Percentiles rank a stretch among this genome's conserved stretches.
phyloP scores from a whole-genome alignment of 2,113 vertebrate genomes.

The Hydrochoerus hydrochaeris region DNA sequence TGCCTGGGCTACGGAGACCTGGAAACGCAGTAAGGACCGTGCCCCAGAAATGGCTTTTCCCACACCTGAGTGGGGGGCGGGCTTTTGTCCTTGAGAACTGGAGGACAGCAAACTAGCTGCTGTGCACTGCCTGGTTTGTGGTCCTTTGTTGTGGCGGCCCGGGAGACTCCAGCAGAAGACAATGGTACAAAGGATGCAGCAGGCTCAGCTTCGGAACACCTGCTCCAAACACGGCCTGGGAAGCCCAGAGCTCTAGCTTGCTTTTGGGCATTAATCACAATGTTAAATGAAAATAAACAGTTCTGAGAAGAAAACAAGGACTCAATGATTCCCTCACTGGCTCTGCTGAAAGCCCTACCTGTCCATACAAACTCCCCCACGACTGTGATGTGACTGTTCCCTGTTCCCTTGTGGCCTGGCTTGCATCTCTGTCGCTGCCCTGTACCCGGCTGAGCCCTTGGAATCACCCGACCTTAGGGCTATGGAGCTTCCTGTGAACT shows the following conservation, averaged over 20 bases:
- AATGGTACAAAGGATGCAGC: background rate
- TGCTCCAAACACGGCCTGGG: background rate
- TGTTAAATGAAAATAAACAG: background rate
- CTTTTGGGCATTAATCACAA: background rate
- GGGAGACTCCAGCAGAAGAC: background rate
- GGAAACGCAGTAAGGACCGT: background rate
- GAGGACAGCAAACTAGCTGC: no score
- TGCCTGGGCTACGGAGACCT: background rate
- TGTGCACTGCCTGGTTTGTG: background rate
- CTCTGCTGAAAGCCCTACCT: background rate
- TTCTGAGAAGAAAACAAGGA: background rate
- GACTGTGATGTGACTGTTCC: fast-evolving
- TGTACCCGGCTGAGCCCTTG: background rate
- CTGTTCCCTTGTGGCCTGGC: fast-evolving
- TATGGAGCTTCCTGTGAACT: fast-evolving
- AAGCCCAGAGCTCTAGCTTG: background rate
- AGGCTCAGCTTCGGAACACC: background rate
- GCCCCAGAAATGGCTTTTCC: fast-evolving
- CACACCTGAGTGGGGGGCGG: background rate
- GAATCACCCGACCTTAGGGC: background rate
- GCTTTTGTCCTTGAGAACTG: background rate
- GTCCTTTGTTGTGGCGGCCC: background rate
- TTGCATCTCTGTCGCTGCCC: background rate
- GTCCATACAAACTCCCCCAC: fast-evolving
- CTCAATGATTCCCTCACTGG: background rate